These are phyloP conservation scores for Poeciliopsis occidentalis DNA, from an alignment of 2,113 vertebrate genomes.

Conservation along the genomic window DNA sequence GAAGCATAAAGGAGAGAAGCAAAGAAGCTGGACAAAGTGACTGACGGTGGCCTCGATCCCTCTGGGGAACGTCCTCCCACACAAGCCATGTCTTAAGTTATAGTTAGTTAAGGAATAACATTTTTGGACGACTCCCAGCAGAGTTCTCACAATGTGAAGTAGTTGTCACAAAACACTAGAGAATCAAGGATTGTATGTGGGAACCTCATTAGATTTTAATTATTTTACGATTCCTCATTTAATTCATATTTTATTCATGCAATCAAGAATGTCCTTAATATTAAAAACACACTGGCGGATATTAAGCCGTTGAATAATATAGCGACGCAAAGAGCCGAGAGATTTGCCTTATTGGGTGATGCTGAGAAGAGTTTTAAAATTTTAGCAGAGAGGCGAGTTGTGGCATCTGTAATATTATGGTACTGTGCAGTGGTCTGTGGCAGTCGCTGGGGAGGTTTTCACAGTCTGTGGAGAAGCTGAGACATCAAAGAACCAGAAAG, in stretches of 20 bases:
- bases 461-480: constrained; percentile 12
- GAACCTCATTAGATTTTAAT: neutral
- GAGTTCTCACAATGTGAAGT: neutral
- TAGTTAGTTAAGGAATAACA: too few species aligned
- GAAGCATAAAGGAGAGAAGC: constrained; percentile 36
- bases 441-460: constrained; percentile 10
- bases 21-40: constrained; percentile 29
- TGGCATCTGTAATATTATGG: neutral
- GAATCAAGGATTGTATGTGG: neutral
- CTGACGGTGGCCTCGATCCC: too few species aligned
- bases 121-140: too few species aligned
- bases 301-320: constrained; percentile 1
- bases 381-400: constrained; percentile 4
- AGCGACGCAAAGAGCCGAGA: constrained; percentile 9
- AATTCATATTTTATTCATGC: constrained; percentile 3
- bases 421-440: constrained; percentile 11
- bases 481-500: constrained; percentile 23
- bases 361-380: constrained; percentile 18
- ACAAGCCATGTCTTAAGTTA: too few species aligned
- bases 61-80: too few species aligned
- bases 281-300: neutral
- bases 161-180: neutral
- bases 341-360: constrained; percentile 19
- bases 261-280: neutral
- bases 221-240: neutral